These are phyloP conservation scores for Motacilla tschutschensis DNA, from an alignment of 2,113 vertebrate species.

Conservation along the genomic window DNA sequence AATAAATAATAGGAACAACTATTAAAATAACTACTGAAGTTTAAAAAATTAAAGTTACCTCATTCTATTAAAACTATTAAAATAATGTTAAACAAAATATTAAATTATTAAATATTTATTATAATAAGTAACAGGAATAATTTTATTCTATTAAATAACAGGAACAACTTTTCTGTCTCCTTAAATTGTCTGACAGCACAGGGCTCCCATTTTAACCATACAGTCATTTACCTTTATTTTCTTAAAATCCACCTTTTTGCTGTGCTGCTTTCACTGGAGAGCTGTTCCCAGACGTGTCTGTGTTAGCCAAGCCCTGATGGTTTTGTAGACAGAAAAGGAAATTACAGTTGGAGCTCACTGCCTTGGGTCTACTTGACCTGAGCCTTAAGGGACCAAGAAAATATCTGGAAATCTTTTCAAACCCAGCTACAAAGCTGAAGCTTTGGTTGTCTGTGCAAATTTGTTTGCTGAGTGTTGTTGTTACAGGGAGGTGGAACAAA, in stretches of 20 bases:
- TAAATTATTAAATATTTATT: background rate
- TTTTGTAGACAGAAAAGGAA: background rate
- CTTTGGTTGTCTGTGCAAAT: background rate
- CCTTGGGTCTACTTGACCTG: slow-evolving; percentile 17
- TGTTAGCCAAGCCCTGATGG: background rate
- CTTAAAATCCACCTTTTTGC: background rate
- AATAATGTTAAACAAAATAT: background rate
- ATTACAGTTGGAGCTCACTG: background rate
- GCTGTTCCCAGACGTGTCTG: background rate
- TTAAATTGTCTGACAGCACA: background rate
- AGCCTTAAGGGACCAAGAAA: background rate
- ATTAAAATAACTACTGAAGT: background rate
- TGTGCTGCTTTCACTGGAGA: background rate
- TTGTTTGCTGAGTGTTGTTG: background rate
- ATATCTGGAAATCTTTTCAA: background rate
- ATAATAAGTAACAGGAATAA: background rate
- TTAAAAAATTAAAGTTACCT: too few species aligned
- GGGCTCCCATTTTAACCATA: rapidly evolving
- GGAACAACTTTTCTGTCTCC: background rate
- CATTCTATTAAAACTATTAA: background rate
- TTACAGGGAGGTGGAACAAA: background rate
- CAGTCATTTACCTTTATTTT: background rate
- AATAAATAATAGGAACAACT: background rate
- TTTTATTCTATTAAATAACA: background rate
- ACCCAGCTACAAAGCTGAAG: background rate